phyloP scores from a whole-genome alignment of 2,888 invertebrate species.

The Pollenia angustigena region DNA sequence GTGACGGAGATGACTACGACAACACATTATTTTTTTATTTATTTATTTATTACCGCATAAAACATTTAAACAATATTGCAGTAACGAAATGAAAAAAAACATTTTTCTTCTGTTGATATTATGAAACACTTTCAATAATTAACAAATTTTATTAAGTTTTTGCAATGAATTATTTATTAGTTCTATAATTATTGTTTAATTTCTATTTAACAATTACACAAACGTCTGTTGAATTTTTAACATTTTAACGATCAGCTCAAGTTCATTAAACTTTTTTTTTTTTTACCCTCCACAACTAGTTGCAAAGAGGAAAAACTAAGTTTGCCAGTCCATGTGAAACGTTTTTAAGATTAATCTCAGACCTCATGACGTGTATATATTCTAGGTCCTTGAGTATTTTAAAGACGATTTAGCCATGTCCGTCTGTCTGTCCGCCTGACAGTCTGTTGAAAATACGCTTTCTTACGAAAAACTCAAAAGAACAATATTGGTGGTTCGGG shows the following conservation, averaged over 20 bases:
- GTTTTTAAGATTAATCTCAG: too few species aligned
- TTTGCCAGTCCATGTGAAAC: too few species aligned
- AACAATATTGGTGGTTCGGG: too few species aligned
- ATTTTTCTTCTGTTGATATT: conserved; percentile 44
- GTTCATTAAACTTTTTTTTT: conserved; percentile 53
- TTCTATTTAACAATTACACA: conserved; percentile 18
- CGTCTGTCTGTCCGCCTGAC: too few species aligned
- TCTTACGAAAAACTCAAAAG: too few species aligned
- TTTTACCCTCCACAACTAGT: not conserved
- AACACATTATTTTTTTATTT: conserved; percentile 43
- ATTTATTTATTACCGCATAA: conserved; percentile 44
- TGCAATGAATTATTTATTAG: conserved; percentile 45
- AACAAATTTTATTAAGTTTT: conserved; percentile 39
- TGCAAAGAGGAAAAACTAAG: too few species aligned
- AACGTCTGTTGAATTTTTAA: not conserved
- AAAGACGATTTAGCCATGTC: too few species aligned
- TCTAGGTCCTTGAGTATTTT: too few species aligned
- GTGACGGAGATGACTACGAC: conserved; percentile 44
- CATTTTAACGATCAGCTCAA: conserved; percentile 15
- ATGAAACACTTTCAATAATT: conserved; percentile 30
- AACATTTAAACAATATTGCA: conserved; percentile 25
- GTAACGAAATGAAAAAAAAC: conserved; percentile 3
- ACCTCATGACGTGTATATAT: too few species aligned
- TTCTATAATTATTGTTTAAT: conserved; percentile 44
- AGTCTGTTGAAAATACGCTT: too few species aligned